Evolutionary conservation across 2,797 vertebrate species (phyloP).

Genomic region (Propithecus perrieri): DNA sequence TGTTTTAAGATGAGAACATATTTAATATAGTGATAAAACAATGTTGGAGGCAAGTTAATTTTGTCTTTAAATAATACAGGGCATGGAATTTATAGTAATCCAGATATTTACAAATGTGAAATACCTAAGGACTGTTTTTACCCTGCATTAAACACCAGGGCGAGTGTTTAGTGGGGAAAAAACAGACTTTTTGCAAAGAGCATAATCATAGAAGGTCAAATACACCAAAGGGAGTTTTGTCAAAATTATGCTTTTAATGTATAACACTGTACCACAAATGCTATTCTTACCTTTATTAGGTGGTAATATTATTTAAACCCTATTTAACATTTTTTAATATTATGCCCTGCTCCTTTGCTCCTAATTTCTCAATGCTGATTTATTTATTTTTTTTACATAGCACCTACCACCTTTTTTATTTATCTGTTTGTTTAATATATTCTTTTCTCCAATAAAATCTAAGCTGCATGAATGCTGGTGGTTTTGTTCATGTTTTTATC

Average conservation of each 20-base stretch:
- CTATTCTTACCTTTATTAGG: not conserved
- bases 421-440: not conserved
- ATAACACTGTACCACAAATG: not conserved
- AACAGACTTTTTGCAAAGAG: not conserved
- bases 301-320: not conserved
- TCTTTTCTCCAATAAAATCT: not conserved
- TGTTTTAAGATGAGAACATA: not conserved
- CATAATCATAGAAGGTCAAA: not conserved
- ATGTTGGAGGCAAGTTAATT: not conserved
- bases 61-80: not conserved
- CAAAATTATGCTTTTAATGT: not conserved
- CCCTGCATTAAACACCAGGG: not conserved
- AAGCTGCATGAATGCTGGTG: not conserved
- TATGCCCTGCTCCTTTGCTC: not conserved
- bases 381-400: not conserved
- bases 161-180: not conserved
- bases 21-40: not conserved
- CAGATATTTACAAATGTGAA: not conserved
- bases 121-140: not conserved
- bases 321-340: not conserved
- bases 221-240: not conserved
- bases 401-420: no score
- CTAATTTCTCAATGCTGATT: not conserved
- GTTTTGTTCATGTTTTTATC: not conserved
- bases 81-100: not conserved